These are phyloP conservation scores for Cheilosia variabilis DNA, from an alignment of 2,888 invertebrate species.

Conservation along the genomic window DNA sequence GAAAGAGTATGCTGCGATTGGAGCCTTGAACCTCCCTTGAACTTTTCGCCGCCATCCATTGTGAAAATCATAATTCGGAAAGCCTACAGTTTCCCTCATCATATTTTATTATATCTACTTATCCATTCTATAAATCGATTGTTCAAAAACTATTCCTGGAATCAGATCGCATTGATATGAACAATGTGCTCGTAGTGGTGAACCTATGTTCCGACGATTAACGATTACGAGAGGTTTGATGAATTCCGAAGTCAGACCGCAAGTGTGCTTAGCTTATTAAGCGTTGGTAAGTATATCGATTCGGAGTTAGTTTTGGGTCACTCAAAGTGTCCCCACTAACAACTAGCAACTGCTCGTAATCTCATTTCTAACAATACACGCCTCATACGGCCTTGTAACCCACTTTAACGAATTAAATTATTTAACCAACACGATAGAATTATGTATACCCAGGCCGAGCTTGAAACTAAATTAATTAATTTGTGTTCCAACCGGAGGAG, in stretches of 20 bases:
- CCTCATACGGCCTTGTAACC: constrained; percentile 46
- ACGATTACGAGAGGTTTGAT: too few relatives aligned
- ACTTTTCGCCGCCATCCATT: too few relatives aligned
- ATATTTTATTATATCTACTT: too few relatives aligned
- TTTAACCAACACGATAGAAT: constrained; percentile 34
- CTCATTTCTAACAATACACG: constrained; percentile 12
- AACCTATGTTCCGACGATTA: too few relatives aligned
- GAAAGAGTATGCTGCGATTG: too few relatives aligned
- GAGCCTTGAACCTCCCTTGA: too few relatives aligned
- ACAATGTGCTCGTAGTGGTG: too few relatives aligned
- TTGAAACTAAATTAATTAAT: constrained; percentile 58
- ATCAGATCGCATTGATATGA: too few relatives aligned
- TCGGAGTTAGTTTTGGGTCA: constrained; percentile 12
- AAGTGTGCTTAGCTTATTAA: not conserved
- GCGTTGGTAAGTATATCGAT: not conserved
- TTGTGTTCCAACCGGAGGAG: constrained; percentile 38
- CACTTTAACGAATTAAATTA: constrained; percentile 48
- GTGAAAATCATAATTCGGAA: too few relatives aligned
- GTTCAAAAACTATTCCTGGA: too few relatives aligned
- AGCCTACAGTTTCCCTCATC: too few relatives aligned
- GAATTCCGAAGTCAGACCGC: not conserved
- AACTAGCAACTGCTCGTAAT: not conserved
- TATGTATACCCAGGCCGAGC: constrained; percentile 19
- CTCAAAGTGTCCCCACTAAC: constrained; percentile 7
- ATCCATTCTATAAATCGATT: too few relatives aligned